These are phyloP conservation scores for Drosophila parthenogenetica DNA, from an alignment of 2,888 invertebrate genomes.

Conservation along the genomic window DNA sequence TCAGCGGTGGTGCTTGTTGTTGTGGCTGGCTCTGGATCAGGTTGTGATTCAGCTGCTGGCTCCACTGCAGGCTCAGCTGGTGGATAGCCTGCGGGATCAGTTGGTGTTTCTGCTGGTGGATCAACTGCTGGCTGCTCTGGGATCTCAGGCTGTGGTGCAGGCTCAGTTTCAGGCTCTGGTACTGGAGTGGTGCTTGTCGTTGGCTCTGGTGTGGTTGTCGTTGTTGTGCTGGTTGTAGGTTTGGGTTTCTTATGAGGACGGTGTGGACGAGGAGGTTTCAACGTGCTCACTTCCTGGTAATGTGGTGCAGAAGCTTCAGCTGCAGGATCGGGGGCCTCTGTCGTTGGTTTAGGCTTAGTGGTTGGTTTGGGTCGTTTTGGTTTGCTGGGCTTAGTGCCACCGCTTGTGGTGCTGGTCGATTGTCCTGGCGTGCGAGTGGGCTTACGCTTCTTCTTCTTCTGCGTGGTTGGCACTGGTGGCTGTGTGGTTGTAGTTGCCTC, in stretches of 20 bases:
- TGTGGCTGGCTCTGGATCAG: constrained; percentile 24
- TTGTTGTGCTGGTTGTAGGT: constrained; percentile 46
- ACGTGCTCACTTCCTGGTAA: constrained; percentile 34
- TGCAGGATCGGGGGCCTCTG: constrained; percentile 21
- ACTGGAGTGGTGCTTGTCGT: constrained; percentile 17
- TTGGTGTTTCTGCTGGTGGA: neutral
- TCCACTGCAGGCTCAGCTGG: constrained; percentile 3
- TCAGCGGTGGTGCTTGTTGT: constrained; percentile 40
- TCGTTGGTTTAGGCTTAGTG: constrained; percentile 61
- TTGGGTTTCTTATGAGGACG: constrained; percentile 59
- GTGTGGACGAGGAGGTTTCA: constrained; percentile 42
- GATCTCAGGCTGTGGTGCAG: constrained; percentile 7
- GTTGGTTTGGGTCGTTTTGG: constrained; percentile 43
- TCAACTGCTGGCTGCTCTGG: neutral
- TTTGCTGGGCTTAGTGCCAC: constrained; percentile 34
- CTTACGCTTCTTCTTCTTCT: constrained; percentile 80
- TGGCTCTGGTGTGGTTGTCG: constrained; percentile 28
- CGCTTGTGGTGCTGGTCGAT: constrained; percentile 14
- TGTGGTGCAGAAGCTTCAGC: constrained; percentile 57
- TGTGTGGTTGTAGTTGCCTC: constrained; percentile 42
- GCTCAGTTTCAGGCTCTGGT: constrained; percentile 27
- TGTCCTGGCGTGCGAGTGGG: constrained; percentile 74
- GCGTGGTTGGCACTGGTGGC: constrained; percentile 46
- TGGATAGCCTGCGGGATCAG: constrained; percentile 5
- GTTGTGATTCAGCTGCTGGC: constrained; percentile 10